These are phyloP conservation scores for Drosophila carrolli DNA, from an alignment of 1,140 invertebrate species.

Conservation along the genomic window DNA sequence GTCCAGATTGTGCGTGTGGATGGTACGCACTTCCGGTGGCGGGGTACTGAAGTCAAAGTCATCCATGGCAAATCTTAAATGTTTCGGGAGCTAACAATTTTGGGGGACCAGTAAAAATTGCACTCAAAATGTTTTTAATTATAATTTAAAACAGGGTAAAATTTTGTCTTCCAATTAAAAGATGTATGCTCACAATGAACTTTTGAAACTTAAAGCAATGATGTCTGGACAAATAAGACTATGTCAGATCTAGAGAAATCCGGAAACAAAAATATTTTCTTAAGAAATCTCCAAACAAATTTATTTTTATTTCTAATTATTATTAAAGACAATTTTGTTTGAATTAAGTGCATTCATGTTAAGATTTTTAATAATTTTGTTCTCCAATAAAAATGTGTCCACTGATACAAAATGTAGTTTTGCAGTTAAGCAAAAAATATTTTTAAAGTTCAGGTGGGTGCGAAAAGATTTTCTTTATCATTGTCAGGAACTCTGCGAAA, in stretches of 20 bases:
- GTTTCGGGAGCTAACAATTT: background rate
- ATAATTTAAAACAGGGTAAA: background rate
- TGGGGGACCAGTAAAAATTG: background rate
- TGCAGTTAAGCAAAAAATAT: no score
- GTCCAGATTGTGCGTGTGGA: constrained; percentile 33
- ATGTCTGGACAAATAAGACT: background rate
- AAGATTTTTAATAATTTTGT: background rate
- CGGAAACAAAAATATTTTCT: no score
- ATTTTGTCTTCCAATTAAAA: background rate
- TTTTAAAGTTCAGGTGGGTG: background rate
- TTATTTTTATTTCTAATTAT: background rate
- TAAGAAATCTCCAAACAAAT: background rate
- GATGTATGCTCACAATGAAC: no score
- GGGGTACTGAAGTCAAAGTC: constrained; percentile 56
- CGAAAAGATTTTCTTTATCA: constrained; percentile 17
- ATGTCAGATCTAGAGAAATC: background rate
- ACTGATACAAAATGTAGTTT: no score
- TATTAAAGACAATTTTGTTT: no score
- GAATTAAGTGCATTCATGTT: no score
- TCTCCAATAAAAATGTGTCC: background rate
- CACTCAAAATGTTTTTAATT: background rate
- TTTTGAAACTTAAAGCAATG: background rate
- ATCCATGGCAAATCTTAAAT: constrained; percentile 32
- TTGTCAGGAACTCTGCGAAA: constrained; percentile 86
- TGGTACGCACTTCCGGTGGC: constrained; percentile 53